Percentiles rank a stretch among this genome's conserved stretches.
Conservation (phyloP, 2,888 invertebrate species). For the Dichetophora obliterata region DNA sequence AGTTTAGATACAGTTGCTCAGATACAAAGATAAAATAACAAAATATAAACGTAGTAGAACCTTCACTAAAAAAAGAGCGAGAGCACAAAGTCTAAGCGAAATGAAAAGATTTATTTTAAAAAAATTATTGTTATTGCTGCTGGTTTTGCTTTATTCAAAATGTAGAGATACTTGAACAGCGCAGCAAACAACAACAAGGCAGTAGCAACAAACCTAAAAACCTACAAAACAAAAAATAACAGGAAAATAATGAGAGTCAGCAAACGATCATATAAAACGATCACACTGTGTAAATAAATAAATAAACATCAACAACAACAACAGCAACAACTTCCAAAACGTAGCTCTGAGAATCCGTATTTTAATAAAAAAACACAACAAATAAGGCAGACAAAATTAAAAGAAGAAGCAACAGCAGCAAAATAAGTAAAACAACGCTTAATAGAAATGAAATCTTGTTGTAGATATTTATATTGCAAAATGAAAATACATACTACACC, state of each 20-base stretch:
- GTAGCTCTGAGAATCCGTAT: background rate
- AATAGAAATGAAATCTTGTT: background rate
- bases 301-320: conserved; percentile 9
- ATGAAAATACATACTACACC: background rate
- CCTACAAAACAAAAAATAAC: background rate
- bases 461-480: background rate
- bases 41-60: background rate
- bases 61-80: background rate
- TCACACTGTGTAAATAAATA: conserved; percentile 18
- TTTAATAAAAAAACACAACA: background rate
- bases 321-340: background rate
- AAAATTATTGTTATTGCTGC: background rate
- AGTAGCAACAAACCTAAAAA: background rate
- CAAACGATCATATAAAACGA: background rate
- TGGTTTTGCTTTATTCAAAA: background rate
- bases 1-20: background rate
- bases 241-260: background rate
- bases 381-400: background rate
- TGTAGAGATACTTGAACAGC: background rate
- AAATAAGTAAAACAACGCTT: background rate
- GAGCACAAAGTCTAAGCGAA: background rate
- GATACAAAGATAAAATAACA: background rate
- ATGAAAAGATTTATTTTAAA: conserved; percentile 12
- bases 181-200: conserved; percentile 1
- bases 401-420: background rate